Evolutionary conservation across 92 coral and sea anemone genomes (phyloP).

Genomic region (Phenganax marumi): DNA sequence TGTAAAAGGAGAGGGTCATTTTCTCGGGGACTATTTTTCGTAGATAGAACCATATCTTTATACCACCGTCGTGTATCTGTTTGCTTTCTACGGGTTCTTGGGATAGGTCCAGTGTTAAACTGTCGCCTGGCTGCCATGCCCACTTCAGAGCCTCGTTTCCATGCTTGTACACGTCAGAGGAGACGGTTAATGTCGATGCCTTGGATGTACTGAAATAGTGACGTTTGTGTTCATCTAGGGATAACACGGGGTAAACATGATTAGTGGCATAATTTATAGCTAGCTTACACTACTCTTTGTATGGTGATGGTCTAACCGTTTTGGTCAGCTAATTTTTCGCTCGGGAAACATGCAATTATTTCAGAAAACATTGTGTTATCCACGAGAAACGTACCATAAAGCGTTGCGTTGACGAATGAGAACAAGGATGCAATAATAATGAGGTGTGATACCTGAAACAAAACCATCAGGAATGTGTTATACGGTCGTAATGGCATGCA

Average conservation of each 20-base stretch:
- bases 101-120: constrained; percentile 11
- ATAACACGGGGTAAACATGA: neutral
- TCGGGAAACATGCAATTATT: no score
- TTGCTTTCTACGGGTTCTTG: constrained; percentile 17
- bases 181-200: constrained; percentile 12
- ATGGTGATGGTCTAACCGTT: no score
- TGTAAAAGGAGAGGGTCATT: constrained; percentile 29
- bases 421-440: neutral
- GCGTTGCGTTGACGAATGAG: neutral
- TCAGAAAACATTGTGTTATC: no score
- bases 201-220: constrained; percentile 10
- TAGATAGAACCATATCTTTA: constrained; percentile 66
- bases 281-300: neutral
- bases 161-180: constrained; percentile 43
- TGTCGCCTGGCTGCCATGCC: constrained; percentile 36
- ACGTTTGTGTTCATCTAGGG: constrained; percentile 33
- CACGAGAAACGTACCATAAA: constrained; percentile 4
- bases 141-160: constrained; percentile 26
- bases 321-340: no score
- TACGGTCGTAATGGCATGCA: no score
- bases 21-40: constrained; percentile 14
- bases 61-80: constrained; percentile 42
- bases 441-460: neutral
- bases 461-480: neutral
- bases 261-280: neutral